These are phyloP conservation scores for Falco concolor DNA, from an alignment of 2,797 vertebrate genomes.

Conservation along the genomic window DNA sequence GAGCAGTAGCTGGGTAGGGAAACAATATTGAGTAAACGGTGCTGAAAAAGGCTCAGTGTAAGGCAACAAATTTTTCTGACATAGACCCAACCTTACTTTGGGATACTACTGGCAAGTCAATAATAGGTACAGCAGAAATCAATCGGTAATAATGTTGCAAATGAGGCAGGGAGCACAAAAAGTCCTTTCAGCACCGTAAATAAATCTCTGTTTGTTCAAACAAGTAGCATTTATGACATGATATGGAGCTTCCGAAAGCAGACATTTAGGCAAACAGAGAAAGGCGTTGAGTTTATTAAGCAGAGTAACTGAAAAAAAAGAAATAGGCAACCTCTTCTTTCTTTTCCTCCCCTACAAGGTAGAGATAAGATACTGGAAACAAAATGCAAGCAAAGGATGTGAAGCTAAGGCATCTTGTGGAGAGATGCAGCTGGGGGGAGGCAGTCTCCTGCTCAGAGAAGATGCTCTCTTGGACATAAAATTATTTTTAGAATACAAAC, in stretches of 20 bases:
- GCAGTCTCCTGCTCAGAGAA: not conserved
- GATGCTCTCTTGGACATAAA: not conserved
- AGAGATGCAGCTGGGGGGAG: not conserved
- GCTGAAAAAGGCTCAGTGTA: conserved; percentile 51
- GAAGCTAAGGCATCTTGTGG: not conserved
- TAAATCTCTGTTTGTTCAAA: conserved; percentile 38
- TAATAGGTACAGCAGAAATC: conserved; percentile 54
- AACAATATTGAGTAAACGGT: conserved; percentile 48
- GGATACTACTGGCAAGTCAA: conserved; percentile 67
- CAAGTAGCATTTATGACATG: conserved; percentile 24
- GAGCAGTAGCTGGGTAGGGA: conserved; percentile 38
- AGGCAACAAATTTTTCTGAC: conserved; percentile 68
- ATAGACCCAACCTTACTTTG: conserved; percentile 65
- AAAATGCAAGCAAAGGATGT: not conserved
- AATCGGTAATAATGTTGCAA: conserved; percentile 58
- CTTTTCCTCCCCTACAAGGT: not conserved
- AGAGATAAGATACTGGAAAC: not conserved
- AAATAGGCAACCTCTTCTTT: not conserved
- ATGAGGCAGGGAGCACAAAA: conserved; percentile 52
- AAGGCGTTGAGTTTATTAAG: not conserved
- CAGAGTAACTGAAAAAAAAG: not conserved
- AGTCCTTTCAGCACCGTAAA: conserved; percentile 17
- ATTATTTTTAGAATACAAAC: conserved; percentile 38
- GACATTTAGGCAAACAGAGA: not conserved
- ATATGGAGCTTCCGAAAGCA: conserved; percentile 33